Percentiles rank a stretch among this genome's conserved stretches.
Conservation (phyloP, 2,113 vertebrate genomes). For the Fukomys damarensis region DNA sequence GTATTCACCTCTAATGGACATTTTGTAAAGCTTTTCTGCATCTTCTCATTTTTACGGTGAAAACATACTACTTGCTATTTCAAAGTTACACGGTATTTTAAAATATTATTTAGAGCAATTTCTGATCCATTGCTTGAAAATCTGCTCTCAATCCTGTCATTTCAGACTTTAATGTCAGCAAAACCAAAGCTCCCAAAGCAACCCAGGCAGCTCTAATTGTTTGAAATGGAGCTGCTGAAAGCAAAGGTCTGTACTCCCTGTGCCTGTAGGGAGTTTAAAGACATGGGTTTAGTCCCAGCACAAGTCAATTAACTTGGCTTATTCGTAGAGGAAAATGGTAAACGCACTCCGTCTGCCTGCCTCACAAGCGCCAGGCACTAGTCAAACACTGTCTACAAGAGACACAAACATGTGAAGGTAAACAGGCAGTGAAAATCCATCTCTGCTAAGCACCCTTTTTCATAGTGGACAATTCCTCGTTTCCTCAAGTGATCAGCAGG, state of each 20-base stretch:
- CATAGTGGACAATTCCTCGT: constrained; percentile 25
- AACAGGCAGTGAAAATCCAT: constrained; percentile 45
- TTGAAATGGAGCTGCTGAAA: constrained; percentile 57
- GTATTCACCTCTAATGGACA: background rate
- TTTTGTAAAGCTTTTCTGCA: background rate
- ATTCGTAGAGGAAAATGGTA: constrained; percentile 48
- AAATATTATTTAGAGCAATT: background rate
- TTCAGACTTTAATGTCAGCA: constrained; percentile 37
- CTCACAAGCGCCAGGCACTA: background rate
- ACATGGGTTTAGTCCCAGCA: constrained; percentile 11
- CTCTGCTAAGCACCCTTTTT: constrained; percentile 46
- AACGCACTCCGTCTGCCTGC: background rate
- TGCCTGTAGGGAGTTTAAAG: constrained; percentile 45
- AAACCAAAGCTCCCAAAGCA: constrained; percentile 44
- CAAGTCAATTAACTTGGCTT: constrained; percentile 67
- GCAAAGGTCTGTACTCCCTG: constrained; percentile 42
- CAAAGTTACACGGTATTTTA: constrained; percentile 25
- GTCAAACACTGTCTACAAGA: constrained; percentile 56
- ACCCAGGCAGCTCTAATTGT: constrained; percentile 39
- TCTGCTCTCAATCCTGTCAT: background rate
- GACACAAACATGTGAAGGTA: constrained; percentile 57
- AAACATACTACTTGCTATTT: background rate
- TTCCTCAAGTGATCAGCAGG: constrained; percentile 40
- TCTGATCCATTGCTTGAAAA: constrained; percentile 41
- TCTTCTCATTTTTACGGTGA: constrained; percentile 38